Evolutionary conservation across 2,888 invertebrate genomes (phyloP).

Genomic region (Anthophora plumipes): DNA sequence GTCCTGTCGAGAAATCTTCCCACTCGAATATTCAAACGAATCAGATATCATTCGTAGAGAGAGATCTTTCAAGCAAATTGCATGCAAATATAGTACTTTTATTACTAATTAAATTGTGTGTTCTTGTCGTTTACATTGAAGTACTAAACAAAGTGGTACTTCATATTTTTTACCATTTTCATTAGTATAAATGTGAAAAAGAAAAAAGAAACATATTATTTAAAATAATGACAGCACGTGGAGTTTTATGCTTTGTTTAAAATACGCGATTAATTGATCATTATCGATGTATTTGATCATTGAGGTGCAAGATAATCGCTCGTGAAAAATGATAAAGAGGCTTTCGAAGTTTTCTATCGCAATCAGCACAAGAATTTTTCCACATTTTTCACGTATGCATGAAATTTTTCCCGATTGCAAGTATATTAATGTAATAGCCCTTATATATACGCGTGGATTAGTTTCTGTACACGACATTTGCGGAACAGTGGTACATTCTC

Average conservation of each 20-base stretch:
- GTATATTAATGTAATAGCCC: constrained; percentile 60
- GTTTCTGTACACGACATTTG: constrained; percentile 30
- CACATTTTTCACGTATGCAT: constrained; percentile 13
- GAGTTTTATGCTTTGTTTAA: too few relatives aligned
- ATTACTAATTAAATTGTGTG: too few relatives aligned
- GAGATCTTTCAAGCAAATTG: background rate
- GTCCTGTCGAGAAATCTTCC: constrained; percentile 4
- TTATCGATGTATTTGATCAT: too few relatives aligned
- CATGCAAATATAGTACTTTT: too few relatives aligned
- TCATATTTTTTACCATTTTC: too few relatives aligned
- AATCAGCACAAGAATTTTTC: constrained; percentile 9
- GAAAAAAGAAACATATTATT: background rate
- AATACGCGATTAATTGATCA: too few relatives aligned
- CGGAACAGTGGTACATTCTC: background rate
- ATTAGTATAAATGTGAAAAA: too few relatives aligned
- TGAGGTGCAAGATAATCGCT: background rate
- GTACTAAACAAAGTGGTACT: too few relatives aligned
- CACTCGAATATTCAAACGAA: constrained; percentile 2
- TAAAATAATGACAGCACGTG: too few relatives aligned
- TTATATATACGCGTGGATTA: constrained; percentile 11
- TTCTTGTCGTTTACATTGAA: too few relatives aligned
- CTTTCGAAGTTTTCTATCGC: constrained; percentile 48
- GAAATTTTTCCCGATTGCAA: constrained; percentile 52
- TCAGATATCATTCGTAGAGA: background rate
- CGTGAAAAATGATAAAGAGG: constrained; percentile 26